A percentile compares a stretch with the other conserved stretches of the same genome.
These are phyloP conservation scores for Sebastes steindachneri DNA, from an alignment of 2,797 vertebrate species.

Conservation along the genomic window DNA sequence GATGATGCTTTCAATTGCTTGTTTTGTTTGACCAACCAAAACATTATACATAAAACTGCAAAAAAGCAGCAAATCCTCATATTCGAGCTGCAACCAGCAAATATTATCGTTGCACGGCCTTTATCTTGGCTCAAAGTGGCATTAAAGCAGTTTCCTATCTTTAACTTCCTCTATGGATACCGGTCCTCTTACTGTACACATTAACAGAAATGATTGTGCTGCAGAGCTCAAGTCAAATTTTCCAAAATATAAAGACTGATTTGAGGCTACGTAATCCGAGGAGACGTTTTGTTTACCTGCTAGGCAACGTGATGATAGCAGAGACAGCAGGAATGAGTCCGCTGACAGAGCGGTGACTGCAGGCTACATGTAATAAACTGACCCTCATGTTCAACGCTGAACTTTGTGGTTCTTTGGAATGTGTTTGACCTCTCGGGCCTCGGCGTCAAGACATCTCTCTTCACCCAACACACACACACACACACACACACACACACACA, in stretches of 20 bases:
- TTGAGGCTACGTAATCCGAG: slow-evolving; percentile 17
- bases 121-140: not conserved
- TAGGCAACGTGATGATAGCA: slow-evolving; percentile 19
- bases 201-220: not conserved
- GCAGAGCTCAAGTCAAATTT: not conserved
- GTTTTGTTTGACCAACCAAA: not conserved
- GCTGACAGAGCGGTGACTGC: slow-evolving; percentile 49
- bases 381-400: slow-evolving; percentile 69
- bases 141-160: not conserved
- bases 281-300: slow-evolving; percentile 47
- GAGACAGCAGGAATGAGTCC: slow-evolving; percentile 53
- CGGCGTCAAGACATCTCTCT: slow-evolving; percentile 39
- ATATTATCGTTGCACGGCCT: too few species aligned
- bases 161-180: not conserved
- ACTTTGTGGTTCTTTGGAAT: slow-evolving; percentile 67
- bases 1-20: not conserved
- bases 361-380: slow-evolving; percentile 59
- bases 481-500: not conserved
- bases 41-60: not conserved
- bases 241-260: slow-evolving; percentile 1
- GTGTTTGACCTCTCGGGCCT: slow-evolving; percentile 58
- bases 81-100: too few species aligned
- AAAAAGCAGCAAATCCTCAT: not conserved
- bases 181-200: not conserved
- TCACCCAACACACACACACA: slow-evolving; percentile 13